A percentile compares a stretch with the other conserved stretches of the same genome.
These are phyloP conservation scores for Stramonita haemastoma DNA, from an alignment of 2,888 invertebrate species.

Conservation along the genomic window DNA sequence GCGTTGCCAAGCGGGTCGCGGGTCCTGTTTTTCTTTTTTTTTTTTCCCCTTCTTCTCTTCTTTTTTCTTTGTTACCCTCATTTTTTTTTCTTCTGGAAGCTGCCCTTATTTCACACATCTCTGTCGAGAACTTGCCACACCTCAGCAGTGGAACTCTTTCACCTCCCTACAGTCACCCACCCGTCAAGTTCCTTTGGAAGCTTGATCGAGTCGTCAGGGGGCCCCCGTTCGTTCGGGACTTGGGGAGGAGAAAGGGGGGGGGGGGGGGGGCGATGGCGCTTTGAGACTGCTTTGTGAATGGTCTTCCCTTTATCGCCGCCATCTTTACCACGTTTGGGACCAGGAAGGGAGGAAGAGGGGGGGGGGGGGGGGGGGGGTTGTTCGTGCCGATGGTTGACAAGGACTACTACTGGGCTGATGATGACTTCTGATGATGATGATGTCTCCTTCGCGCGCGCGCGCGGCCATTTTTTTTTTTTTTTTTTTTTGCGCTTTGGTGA, in stretches of 20 bases:
- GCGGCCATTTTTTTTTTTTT: too few species aligned
- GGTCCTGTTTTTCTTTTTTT: not conserved
- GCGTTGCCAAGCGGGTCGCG: not conserved
- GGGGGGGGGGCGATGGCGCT: not conserved
- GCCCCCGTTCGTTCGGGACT: not conserved
- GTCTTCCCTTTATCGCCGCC: not conserved
- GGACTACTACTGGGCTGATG: too few species aligned
- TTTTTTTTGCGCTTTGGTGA: too few species aligned
- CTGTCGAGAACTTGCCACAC: not conserved
- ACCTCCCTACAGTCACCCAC: not conserved
- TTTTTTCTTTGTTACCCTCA: too few species aligned
- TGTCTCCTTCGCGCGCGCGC: too few species aligned
- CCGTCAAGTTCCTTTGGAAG: not conserved
- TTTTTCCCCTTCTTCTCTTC: too few species aligned
- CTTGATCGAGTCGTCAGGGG: not conserved
- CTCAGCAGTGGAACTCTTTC: not conserved
- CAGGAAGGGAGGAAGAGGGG: too few species aligned
- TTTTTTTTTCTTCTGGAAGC: not conserved
- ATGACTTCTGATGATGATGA: too few species aligned
- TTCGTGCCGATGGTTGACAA: too few species aligned
- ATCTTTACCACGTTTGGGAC: not conserved
- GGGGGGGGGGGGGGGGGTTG: too few species aligned
- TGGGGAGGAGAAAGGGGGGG: not conserved
- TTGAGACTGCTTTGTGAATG: not conserved
- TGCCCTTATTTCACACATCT: not conserved